phyloP scores from a whole-genome alignment of 2,797 vertebrate species.

The Macropus fuliginosus region DNA sequence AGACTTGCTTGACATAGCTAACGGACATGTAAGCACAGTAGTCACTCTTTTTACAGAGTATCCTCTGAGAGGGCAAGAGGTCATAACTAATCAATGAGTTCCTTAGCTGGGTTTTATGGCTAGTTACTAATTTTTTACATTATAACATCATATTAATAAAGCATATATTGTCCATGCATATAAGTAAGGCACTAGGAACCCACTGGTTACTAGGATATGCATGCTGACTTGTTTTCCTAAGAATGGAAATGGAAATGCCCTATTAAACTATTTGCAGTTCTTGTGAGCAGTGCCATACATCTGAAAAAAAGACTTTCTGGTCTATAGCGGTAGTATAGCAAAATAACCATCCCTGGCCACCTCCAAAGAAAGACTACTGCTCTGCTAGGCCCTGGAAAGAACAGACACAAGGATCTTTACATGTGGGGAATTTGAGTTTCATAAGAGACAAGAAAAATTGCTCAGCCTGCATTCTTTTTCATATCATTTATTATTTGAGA shows the following conservation, averaged over 20 bases:
- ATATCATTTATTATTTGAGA: not conserved
- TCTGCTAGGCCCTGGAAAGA: not conserved
- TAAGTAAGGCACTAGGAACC: not conserved
- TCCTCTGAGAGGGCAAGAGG: not conserved
- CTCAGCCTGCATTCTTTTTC: not conserved
- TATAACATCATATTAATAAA: not conserved
- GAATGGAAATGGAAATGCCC: not conserved
- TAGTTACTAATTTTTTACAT: not conserved
- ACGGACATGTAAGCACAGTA: constrained; percentile 91
- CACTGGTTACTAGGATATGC: not conserved
- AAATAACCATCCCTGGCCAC: not conserved
- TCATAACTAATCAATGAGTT: not conserved
- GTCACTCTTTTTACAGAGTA: rapidly evolving
- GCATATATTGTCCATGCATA: not conserved
- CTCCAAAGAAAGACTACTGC: not conserved
- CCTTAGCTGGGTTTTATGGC: not conserved
- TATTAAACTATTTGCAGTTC: rapidly evolving
- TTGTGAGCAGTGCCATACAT: not conserved
- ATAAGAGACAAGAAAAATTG: not conserved
- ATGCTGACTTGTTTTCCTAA: rapidly evolving
- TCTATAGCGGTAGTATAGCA: not conserved
- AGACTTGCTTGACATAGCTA: constrained; percentile 94
- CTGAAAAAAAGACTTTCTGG: not conserved
- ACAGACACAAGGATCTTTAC: not conserved
- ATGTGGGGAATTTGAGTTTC: not conserved